Evolutionary conservation across 2,113 vertebrate genomes (phyloP).

Genomic region (Pterocles gutturalis): DNA sequence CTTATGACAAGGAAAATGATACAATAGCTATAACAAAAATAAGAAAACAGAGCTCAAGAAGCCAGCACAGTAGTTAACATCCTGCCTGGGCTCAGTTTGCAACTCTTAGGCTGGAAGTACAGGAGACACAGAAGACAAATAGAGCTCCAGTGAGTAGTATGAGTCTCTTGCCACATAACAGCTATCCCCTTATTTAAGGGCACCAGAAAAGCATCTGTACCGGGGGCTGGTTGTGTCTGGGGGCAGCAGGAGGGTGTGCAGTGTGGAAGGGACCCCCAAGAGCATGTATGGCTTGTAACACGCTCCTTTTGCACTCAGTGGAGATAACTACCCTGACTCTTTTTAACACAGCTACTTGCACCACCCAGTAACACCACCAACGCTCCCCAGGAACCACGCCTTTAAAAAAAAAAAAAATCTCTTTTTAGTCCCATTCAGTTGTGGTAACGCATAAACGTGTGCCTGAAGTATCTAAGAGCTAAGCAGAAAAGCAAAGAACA

Average conservation of each 20-base stretch:
- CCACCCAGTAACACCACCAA: not conserved
- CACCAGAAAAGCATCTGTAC: not conserved
- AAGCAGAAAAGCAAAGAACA: not conserved
- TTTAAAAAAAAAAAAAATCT: not conserved
- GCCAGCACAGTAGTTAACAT: not conserved
- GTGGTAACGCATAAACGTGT: rapidly evolving
- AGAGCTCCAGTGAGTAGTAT: not conserved
- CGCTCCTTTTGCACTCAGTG: rapidly evolving
- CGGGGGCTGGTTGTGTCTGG: not conserved
- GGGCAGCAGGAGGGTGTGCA: rapidly evolving
- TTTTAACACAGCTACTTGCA: not conserved
- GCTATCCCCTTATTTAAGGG: not conserved
- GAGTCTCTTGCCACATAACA: rapidly evolving
- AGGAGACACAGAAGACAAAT: not conserved
- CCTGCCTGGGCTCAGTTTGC: not conserved
- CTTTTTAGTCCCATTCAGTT: not conserved
- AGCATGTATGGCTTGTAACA: not conserved
- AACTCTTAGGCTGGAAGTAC: not conserved
- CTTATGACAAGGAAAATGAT: not conserved
- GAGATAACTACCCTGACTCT: not conserved
- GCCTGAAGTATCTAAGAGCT: not conserved
- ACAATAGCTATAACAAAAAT: not conserved
- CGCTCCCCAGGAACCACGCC: not conserved
- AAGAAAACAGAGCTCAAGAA: not conserved
- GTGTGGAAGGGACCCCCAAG: not conserved